A percentile compares a stretch with the other conserved stretches of the same genome.
phyloP scores from a whole-genome alignment of 1,140 invertebrate species.

The Drosophila kanapiae region DNA sequence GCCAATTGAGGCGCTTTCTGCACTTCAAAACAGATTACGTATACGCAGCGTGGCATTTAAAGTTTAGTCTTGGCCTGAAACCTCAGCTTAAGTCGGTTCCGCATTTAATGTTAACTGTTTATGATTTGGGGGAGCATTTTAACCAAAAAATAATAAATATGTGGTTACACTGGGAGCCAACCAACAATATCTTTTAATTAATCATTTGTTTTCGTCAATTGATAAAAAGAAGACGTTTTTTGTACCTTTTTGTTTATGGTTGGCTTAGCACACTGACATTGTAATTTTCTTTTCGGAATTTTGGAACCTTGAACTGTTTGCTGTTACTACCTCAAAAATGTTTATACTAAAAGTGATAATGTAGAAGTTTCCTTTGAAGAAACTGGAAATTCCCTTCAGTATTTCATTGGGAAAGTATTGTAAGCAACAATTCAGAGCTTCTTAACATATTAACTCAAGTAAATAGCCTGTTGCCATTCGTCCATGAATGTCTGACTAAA shows the following conservation, averaged over 20 bases:
- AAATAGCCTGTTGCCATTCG: no score
- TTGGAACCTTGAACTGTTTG: conserved; percentile 4
- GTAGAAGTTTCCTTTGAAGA: neutral
- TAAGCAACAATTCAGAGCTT: neutral
- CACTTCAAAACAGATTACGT: conserved; percentile 40
- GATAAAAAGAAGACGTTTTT: conserved; percentile 12
- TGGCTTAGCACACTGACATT: conserved; percentile 11
- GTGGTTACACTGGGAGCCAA: neutral
- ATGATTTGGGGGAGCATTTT: neutral
- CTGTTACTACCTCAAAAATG: neutral
- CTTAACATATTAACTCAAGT: neutral
- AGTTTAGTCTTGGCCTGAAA: conserved; percentile 15
- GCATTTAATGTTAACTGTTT: neutral
- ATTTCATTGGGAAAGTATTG: neutral
- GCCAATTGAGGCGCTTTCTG: conserved; percentile 60
- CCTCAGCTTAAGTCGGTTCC: neutral
- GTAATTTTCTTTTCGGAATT: neutral
- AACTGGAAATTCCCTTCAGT: neutral
- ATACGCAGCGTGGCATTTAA: conserved; percentile 40
- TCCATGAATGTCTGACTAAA: neutral
- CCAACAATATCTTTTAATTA: conserved; percentile 17
- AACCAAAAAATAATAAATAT: neutral
- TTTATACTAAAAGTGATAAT: no score
- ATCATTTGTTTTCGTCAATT: conserved; percentile 24
- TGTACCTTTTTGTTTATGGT: conserved; percentile 2